Percentiles rank a stretch among this genome's conserved stretches.
These are phyloP conservation scores for Pediacus dermestoides DNA, from an alignment of 2,888 invertebrate species.

Conservation along the genomic window DNA sequence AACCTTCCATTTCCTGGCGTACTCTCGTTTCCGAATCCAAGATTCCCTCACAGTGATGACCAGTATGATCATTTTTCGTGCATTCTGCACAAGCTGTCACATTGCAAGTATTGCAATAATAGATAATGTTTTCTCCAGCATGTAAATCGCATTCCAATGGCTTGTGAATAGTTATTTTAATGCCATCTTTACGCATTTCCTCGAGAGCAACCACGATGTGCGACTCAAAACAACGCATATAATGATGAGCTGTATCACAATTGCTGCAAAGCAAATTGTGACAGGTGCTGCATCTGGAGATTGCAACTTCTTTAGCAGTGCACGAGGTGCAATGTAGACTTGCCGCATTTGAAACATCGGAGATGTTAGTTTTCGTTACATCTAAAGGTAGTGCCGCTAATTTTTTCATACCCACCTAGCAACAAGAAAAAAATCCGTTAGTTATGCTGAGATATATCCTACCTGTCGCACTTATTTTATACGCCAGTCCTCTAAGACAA, in stretches of 20 bases:
- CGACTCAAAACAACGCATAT: constrained; percentile 95
- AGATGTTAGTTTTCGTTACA: constrained; percentile 79
- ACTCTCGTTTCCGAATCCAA: constrained; percentile 72
- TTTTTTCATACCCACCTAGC: constrained; percentile 72
- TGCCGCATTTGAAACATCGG: constrained; percentile 71
- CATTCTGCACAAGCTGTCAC: constrained; percentile 87
- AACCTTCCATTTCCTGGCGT: constrained; percentile 70
- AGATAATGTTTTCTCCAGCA: constrained; percentile 78
- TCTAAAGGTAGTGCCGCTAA: constrained; percentile 79
- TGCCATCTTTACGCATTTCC: constrained; percentile 72
- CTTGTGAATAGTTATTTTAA: constrained; percentile 82
- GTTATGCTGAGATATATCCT: too few species aligned
- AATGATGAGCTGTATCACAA: constrained; percentile 93
- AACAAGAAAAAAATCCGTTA: constrained; percentile 11
- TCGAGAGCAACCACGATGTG: constrained; percentile 89
- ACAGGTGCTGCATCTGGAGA: constrained; percentile 92
- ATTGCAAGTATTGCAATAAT: constrained; percentile 85
- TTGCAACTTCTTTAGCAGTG: constrained; percentile 91
- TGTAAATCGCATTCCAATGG: constrained; percentile 83
- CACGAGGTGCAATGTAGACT: constrained; percentile 84
- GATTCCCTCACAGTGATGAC: constrained; percentile 81
- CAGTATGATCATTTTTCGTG: constrained; percentile 76
- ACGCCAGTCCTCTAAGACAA: too few species aligned
- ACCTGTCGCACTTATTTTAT: too few species aligned
- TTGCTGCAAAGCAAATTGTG: constrained; percentile 90